Conservation (phyloP, 2,797 vertebrate genomes). For the Manis crassicaudata region DNA sequence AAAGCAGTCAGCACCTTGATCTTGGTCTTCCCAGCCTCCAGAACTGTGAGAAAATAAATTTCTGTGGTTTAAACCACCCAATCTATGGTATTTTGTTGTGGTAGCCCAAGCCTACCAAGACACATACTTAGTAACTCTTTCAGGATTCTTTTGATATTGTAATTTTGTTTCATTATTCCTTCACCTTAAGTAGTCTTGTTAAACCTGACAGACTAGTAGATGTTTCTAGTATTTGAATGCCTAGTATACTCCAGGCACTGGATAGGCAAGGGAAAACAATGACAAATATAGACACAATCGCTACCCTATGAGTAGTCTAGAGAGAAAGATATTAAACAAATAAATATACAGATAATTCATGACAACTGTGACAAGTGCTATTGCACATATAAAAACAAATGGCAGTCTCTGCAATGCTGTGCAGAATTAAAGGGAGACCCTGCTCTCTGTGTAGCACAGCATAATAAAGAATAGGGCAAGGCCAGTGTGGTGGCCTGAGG, state of each 20-base stretch:
- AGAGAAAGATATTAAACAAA: slow-evolving; percentile 27
- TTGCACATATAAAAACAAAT: not conserved
- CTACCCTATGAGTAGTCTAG: not conserved
- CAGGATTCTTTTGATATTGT: not conserved
- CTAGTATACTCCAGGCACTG: not conserved
- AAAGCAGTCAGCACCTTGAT: not conserved
- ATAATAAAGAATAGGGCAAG: not conserved
- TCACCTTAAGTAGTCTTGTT: not conserved
- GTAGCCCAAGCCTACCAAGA: not conserved
- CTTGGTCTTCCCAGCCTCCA: not conserved
- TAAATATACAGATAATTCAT: not conserved
- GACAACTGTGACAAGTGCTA: not conserved
- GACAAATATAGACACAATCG: not conserved
- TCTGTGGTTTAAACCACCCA: not conserved
- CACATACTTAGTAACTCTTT: not conserved
- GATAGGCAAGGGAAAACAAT: not conserved
- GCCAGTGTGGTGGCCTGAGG: not conserved
- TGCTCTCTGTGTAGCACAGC: not conserved
- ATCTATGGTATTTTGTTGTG: not conserved
- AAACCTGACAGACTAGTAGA: not conserved
- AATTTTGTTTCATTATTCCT: slow-evolving; percentile 37
- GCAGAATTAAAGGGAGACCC: not conserved
- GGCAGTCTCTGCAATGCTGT: not conserved
- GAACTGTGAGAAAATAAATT: not conserved
- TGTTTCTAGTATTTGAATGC: not conserved